These are phyloP conservation scores for Scylla paramamosain DNA, from an alignment of 1,140 invertebrate species.

Conservation along the genomic window DNA sequence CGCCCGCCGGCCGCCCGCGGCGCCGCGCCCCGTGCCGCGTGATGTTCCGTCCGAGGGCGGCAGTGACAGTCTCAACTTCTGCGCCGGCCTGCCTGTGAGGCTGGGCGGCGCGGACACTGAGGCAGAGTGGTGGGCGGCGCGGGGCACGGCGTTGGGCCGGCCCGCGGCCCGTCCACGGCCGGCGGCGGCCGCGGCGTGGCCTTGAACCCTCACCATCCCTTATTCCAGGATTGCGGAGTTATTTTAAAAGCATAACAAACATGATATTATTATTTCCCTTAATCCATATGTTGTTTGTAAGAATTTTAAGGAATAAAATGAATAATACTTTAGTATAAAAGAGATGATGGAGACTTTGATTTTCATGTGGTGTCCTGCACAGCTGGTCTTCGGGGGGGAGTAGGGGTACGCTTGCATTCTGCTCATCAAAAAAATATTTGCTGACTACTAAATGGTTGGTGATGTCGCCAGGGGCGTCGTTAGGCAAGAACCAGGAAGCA, in stretches of 20 bases:
- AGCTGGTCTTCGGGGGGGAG: neutral
- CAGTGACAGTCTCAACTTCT: neutral
- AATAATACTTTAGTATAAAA: constrained; percentile 77
- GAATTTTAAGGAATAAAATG: constrained; percentile 77
- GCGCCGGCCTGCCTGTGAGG: constrained; percentile 21
- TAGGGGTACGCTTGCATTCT: neutral
- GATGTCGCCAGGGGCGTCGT: too few species aligned
- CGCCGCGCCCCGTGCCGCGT: constrained; percentile 57
- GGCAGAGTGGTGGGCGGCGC: neutral
- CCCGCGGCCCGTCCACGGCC: constrained; percentile 28
- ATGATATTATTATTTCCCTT: constrained; percentile 74
- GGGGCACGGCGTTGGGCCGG: constrained; percentile 51
- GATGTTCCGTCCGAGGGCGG: constrained; percentile 45
- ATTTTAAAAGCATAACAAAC: constrained; percentile 76
- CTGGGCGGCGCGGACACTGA: neutral
- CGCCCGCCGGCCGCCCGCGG: constrained; percentile 54
- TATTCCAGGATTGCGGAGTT: constrained; percentile 75
- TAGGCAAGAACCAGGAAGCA: too few species aligned
- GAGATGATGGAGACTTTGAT: constrained; percentile 72
- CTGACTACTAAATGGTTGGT: too few species aligned
- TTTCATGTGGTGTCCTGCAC: constrained; percentile 74
- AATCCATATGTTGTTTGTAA: constrained; percentile 77
- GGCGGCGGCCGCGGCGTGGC: constrained; percentile 59
- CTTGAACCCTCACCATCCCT: constrained; percentile 70
- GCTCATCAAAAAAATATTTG: neutral